Evolutionary conservation across 2,888 invertebrate species (phyloP), one percentile per base, ranked within the genome.

Genomic region (Poecilobothrus nobilitatus): DNA sequence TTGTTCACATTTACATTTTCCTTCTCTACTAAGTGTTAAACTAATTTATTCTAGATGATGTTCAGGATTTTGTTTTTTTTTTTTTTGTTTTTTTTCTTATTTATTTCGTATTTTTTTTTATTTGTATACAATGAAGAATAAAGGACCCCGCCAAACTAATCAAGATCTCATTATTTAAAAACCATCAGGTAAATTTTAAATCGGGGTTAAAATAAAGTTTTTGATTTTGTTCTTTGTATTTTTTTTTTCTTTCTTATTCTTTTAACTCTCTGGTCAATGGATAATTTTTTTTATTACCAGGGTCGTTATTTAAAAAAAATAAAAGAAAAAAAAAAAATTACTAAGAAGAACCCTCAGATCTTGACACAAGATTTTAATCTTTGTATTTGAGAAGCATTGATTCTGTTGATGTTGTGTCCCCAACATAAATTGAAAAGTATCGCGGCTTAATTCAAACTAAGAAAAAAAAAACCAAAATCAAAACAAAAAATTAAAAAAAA

Each of bases 111-210:
- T 41, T 4, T 37, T 7, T 8, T 7, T 37, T 1, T 53, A 6
- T 12, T 9, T 53, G 18, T 53, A 53, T 37, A 53, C 18, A 53
- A 53, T 27, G 27, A 15, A 53, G 53, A 53, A 53, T 53, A 53
- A 53, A 53, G n/a, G 53, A 53, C 53, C 15, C 53, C 53, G 53
- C 53, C 15, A 53, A 53, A 53, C n/a, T 53, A 12, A 53, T 53
- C 53, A 53, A 53, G 53, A 53, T 53, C 53, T 53, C 53, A 53
- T 53, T 53, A 53, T 53, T 53, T 53, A 53, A 53, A 53, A 53
- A 53, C 53, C 18, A 53, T 53, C 53, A 53, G 53, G 53, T 53
- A 53, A 53, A 53, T 53, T 53, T 53, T 18, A 18, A 53, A 12
- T 15, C 6, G 53, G 53, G 27, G 27, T 27, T 27, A 12, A 53